Evolutionary conservation across 2,888 invertebrate genomes (phyloP).

Genomic region (Melanostoma mellinum): DNA sequence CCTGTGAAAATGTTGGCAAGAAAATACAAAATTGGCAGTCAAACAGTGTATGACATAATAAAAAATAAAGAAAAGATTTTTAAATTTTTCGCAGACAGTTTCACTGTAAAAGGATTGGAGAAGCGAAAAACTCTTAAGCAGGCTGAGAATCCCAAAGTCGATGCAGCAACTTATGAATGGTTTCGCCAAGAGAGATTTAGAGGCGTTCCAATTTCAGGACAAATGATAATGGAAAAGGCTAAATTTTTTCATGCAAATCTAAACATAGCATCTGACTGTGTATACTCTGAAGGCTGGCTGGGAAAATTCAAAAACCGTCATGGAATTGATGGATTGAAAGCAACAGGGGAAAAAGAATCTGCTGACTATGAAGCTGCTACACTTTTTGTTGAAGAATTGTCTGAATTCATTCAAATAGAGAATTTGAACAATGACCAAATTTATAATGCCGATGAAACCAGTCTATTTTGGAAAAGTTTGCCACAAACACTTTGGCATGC

Average conservation of each 20-base stretch:
- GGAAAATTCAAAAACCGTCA: constrained; percentile 18
- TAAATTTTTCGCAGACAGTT: not conserved
- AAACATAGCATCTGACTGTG: too few species aligned
- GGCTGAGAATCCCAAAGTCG: constrained; percentile 5
- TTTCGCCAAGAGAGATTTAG: not conserved
- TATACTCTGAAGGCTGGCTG: constrained; percentile 5
- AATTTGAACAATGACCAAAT: constrained; percentile 34
- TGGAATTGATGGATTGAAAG: constrained; percentile 21
- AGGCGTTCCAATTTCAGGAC: not conserved
- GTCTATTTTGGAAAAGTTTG: constrained; percentile 39
- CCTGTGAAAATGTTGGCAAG: constrained; percentile 10
- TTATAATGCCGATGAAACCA: constrained; percentile 43
- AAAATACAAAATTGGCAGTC: not conserved
- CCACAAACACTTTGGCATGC: constrained; percentile 30
- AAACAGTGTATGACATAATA: constrained; percentile 8
- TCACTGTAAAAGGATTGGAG: constrained; percentile 5
- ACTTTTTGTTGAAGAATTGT: constrained; percentile 30
- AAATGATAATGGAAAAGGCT: not conserved
- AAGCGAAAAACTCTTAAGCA: constrained; percentile 27
- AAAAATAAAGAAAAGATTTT: constrained; percentile 11
- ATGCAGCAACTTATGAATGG: not conserved
- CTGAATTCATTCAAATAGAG: constrained; percentile 26
- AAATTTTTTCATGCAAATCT: too few species aligned
- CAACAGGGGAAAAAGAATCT: constrained; percentile 26
- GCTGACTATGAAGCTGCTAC: constrained; percentile 30